A percentile compares a stretch with the other conserved stretches of the same genome.
Evolutionary conservation across 2,797 vertebrate genomes (phyloP).

Genomic region (Catharus ustulatus): DNA sequence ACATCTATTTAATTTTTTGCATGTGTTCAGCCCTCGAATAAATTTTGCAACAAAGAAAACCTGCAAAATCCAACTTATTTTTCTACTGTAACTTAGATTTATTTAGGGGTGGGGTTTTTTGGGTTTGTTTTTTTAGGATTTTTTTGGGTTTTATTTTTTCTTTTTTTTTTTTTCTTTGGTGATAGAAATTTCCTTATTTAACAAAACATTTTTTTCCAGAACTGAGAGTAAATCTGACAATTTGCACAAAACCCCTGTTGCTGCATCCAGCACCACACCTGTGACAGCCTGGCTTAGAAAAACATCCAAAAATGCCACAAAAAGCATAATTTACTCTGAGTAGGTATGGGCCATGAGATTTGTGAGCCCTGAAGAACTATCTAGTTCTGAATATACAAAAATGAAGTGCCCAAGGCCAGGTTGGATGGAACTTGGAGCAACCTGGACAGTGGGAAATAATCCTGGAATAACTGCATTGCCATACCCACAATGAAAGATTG

Average conservation of each 20-base stretch:
- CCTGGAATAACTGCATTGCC: not conserved
- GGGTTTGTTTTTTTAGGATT: no score
- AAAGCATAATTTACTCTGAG: not conserved
- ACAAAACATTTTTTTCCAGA: not conserved
- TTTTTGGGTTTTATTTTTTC: no score
- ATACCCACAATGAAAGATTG: not conserved
- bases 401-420: not conserved
- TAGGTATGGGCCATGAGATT: rapidly evolving
- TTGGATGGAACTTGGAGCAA: rapidly evolving
- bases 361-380: not conserved
- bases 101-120: no score
- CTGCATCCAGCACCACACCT: rapidly evolving
- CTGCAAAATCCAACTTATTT: not conserved
- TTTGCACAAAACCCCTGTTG: not conserved
- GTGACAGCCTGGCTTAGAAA: not conserved
- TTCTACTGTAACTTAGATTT: not conserved
- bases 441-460: not conserved
- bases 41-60: not conserved
- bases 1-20: not conserved
- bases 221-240: not conserved
- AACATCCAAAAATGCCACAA: rapidly evolving
- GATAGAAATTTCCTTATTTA: not conserved
- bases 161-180: no score
- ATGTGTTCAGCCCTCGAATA: not conserved
- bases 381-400: not conserved